phyloP scores from a whole-genome alignment of 2,888 invertebrate genomes.

The Dione vanillae region DNA sequence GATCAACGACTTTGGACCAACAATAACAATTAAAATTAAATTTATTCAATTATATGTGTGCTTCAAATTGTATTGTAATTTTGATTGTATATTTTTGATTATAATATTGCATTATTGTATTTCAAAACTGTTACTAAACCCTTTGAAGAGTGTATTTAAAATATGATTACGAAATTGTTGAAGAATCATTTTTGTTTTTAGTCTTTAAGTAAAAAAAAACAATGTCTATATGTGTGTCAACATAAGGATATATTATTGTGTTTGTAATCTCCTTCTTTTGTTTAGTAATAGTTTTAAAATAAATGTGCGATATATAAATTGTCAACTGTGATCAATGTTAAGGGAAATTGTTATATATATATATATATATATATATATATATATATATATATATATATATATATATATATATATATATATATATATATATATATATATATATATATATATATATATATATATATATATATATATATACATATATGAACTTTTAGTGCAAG shows the following conservation, averaged over 20 bases:
- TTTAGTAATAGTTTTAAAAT: constrained; percentile 10
- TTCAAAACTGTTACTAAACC: constrained; percentile 9
- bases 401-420: too few species aligned
- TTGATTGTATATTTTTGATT: constrained; percentile 17
- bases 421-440: too few species aligned
- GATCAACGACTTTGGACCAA: constrained; percentile 38
- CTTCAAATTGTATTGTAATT: constrained; percentile 14
- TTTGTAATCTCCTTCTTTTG: neutral
- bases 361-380: too few species aligned
- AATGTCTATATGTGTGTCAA: too few species aligned
- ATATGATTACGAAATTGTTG: neutral
- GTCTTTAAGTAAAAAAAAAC: too few species aligned
- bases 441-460: too few species aligned
- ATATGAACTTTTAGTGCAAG: too few species aligned
- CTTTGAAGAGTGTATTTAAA: neutral
- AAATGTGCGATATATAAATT: neutral
- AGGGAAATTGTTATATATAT: constrained; percentile 5
- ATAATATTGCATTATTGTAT: constrained; percentile 5
- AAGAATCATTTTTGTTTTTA: neutral
- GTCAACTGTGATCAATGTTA: constrained; percentile 14
- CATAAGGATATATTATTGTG: too few species aligned
- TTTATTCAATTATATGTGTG: constrained; percentile 29
- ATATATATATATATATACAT: too few species aligned
- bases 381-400: too few species aligned
- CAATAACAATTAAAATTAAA: neutral